A percentile compares a stretch with the other conserved stretches of the same genome.
Evolutionary conservation across 2,797 vertebrate genomes (phyloP).

Genomic region (Clamator glandarius): DNA sequence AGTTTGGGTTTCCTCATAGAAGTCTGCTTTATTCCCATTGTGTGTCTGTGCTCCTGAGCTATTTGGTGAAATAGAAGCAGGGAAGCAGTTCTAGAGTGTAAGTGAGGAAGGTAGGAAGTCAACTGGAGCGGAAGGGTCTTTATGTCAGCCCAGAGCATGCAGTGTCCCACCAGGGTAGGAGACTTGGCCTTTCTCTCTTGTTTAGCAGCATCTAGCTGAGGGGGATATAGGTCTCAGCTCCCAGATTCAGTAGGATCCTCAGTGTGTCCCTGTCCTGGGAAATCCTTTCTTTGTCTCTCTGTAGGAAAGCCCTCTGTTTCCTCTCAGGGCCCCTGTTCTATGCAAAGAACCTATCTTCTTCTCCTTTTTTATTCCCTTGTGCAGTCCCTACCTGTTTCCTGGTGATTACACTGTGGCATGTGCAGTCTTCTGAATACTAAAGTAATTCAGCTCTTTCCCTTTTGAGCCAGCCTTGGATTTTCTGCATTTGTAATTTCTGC

Average conservation of each 20-base stretch:
- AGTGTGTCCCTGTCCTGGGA: neutral
- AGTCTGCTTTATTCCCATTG: rapidly evolving
- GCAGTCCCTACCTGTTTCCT: neutral
- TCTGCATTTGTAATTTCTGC: neutral
- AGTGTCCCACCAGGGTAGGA: neutral
- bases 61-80: neutral
- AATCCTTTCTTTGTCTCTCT: neutral
- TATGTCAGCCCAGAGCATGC: neutral
- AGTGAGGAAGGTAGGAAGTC: neutral
- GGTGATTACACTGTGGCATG: neutral
- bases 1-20: neutral
- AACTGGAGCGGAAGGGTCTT: neutral
- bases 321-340: neutral
- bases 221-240: neutral
- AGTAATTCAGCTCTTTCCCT: neutral
- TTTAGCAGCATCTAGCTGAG: neutral
- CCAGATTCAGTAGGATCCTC: neutral
- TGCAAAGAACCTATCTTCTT: neutral
- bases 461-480: neutral
- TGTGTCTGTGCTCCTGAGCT: neutral
- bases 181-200: neutral
- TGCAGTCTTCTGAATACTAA: neutral
- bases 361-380: too few relatives aligned
- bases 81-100: neutral
- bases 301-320: neutral